Evolutionary conservation across 2,113 vertebrate species (phyloP).

Genomic region (Arvicanthis niloticus): DNA sequence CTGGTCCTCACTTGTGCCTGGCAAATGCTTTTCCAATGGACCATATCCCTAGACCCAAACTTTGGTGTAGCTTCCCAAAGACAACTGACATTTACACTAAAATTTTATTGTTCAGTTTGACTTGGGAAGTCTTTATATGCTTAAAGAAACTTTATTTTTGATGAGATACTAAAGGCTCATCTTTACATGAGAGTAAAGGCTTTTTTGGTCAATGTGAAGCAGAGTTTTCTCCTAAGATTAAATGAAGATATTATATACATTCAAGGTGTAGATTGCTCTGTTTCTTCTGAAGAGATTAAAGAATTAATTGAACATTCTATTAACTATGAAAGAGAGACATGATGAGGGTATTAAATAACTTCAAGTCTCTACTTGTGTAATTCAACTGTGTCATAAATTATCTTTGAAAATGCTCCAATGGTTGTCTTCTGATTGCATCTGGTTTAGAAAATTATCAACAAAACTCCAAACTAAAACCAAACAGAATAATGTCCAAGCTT

Average conservation of each 20-base stretch:
- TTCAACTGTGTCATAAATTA: background rate
- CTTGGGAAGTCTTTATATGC: constrained; percentile 42
- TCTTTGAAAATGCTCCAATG: background rate
- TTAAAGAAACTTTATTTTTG: constrained; percentile 70
- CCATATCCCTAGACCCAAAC: background rate
- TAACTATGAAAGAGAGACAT: background rate
- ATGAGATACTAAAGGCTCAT: constrained; percentile 42
- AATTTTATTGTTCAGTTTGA: constrained; percentile 52
- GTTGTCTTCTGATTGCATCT: background rate
- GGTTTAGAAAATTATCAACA: background rate
- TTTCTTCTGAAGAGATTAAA: constrained; percentile 28
- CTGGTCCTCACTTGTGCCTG: background rate
- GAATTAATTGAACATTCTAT: background rate
- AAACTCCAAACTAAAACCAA: background rate
- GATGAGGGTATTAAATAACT: background rate
- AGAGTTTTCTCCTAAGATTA: constrained; percentile 49
- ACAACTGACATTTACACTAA: background rate
- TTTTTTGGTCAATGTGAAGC: constrained; percentile 43
- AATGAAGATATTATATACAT: background rate
- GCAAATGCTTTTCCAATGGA: background rate
- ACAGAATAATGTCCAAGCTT: background rate
- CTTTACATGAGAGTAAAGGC: constrained; percentile 58
- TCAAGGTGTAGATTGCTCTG: constrained; percentile 35
- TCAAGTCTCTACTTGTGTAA: background rate
- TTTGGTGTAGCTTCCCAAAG: constrained; percentile 46